These are phyloP conservation scores for Blastobasis lacticolella DNA, from an alignment of 2,888 invertebrate species.

Conservation along the genomic window DNA sequence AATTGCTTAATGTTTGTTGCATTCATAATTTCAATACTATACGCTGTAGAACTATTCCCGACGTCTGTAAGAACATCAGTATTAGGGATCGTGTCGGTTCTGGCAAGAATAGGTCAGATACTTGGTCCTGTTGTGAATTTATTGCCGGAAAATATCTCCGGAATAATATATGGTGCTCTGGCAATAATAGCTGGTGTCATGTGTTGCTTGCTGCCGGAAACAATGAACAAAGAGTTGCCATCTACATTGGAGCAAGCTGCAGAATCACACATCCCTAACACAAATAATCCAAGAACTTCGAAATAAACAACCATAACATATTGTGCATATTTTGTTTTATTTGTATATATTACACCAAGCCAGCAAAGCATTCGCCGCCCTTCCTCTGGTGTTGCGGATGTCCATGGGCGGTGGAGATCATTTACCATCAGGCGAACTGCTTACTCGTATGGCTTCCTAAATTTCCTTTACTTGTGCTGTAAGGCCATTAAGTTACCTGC, in stretches of 20 bases:
- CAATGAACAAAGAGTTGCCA: slow-evolving; percentile 43
- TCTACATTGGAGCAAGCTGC: slow-evolving; percentile 39
- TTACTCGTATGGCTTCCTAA: too few relatives aligned
- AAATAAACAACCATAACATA: too few relatives aligned
- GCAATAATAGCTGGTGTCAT: slow-evolving; percentile 78
- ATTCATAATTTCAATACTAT: slow-evolving; percentile 88
- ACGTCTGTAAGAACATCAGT: slow-evolving; percentile 89
- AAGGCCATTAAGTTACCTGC: too few relatives aligned
- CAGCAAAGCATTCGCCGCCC: too few relatives aligned
- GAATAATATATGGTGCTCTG: slow-evolving; percentile 76
- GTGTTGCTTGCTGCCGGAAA: slow-evolving; percentile 78
- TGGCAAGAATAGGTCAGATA: slow-evolving; percentile 87
- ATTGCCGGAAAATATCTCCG: slow-evolving; percentile 42
- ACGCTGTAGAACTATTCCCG: slow-evolving; percentile 89
- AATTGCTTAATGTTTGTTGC: slow-evolving; percentile 85
- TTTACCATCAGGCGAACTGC: too few relatives aligned
- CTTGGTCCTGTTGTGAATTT: slow-evolving; percentile 83
- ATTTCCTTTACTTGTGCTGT: too few relatives aligned
- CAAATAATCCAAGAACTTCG: too few relatives aligned
- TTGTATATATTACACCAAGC: too few relatives aligned
- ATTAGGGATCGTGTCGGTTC: slow-evolving; percentile 85
- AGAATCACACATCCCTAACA: too few relatives aligned
- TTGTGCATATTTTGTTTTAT: too few relatives aligned
- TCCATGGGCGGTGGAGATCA: too few relatives aligned
- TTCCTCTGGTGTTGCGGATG: too few relatives aligned